Percentiles rank a stretch among this genome's conserved stretches.
phyloP scores from a whole-genome alignment of 2,888 invertebrate species.

The Dolichomitus sp. region DNA sequence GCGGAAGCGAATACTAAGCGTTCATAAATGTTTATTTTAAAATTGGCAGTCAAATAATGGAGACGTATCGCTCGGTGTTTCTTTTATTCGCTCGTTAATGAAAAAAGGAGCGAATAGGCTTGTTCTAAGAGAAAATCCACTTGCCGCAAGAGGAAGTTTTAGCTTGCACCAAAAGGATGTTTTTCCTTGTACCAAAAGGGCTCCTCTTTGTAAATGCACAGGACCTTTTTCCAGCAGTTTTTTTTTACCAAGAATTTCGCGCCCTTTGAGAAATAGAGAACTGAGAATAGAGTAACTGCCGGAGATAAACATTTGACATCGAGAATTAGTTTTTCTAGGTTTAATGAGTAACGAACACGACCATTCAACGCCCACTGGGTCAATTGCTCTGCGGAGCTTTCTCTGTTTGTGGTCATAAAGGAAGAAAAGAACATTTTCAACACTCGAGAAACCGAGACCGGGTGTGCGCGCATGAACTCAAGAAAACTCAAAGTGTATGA shows the following conservation, averaged over 20 bases:
- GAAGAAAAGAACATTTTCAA: conserved; percentile 63
- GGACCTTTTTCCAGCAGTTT: not conserved
- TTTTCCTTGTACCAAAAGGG: no score
- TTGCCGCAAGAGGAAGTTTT: no score
- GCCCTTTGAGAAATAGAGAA: not conserved
- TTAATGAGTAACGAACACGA: conserved; percentile 56
- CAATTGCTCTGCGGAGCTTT: conserved; percentile 52
- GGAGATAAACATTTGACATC: conserved; percentile 54
- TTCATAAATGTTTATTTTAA: conserved; percentile 33
- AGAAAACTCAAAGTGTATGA: conserved; percentile 56
- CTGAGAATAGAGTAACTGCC: conserved; percentile 34
- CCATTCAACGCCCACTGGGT: conserved; percentile 60
- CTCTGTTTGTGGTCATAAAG: conserved; percentile 52
- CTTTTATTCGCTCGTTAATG: conserved; percentile 9
- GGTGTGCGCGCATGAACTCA: conserved; percentile 38
- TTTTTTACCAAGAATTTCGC: not conserved
- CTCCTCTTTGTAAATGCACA: no score
- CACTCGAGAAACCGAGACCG: conserved; percentile 52
- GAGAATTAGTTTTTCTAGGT: conserved; percentile 45
- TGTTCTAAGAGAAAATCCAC: no score
- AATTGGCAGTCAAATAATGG: conserved; percentile 23
- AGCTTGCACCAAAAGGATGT: no score
- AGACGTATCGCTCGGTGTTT: conserved; percentile 17
- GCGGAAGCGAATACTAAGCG: conserved; percentile 3
- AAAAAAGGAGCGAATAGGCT: not conserved